A percentile compares a stretch with the other conserved stretches of the same genome.
phyloP scores from a whole-genome alignment of 2,113 vertebrate species.

The Anhinga anhinga region DNA sequence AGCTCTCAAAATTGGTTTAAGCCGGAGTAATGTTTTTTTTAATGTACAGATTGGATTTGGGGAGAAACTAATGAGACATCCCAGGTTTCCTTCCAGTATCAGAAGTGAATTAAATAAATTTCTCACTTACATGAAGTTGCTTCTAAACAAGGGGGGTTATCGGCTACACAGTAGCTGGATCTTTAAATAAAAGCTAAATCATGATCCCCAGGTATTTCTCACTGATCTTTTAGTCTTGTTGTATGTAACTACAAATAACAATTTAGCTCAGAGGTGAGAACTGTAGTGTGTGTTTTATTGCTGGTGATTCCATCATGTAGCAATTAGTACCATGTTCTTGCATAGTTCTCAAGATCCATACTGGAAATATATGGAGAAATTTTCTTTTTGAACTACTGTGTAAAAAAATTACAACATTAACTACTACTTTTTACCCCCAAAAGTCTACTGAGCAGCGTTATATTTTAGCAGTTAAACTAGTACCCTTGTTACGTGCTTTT shows the following conservation, averaged over 20 bases:
- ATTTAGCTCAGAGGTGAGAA: conserved; percentile 38
- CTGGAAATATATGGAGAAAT: conserved; percentile 41
- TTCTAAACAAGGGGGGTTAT: conserved; percentile 19
- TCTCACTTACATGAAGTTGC: conserved; percentile 8
- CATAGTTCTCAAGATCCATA: conserved; percentile 43
- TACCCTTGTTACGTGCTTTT: not conserved
- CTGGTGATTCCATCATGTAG: conserved; percentile 39
- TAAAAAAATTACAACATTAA: not conserved
- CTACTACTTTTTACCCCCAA: not conserved
- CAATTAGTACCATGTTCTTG: conserved; percentile 50
- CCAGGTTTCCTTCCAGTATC: not conserved
- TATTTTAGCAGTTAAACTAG: conserved; percentile 55
- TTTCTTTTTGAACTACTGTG: conserved; percentile 57
- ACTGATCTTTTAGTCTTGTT: conserved; percentile 32
- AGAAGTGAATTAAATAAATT: conserved; percentile 10
- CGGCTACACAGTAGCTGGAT: not conserved
- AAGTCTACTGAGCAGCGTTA: conserved; percentile 32
- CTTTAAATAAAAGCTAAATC: not conserved
- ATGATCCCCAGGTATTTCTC: not conserved
- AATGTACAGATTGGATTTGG: not conserved
- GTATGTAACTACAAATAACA: conserved; percentile 49
- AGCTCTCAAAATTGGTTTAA: conserved; percentile 23
- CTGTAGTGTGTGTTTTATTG: conserved; percentile 50
- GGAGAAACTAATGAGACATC: not conserved
- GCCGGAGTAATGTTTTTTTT: not conserved